Evolutionary conservation across 2,888 invertebrate genomes (phyloP).

Genomic region (Lissocephala sabroskyi): DNA sequence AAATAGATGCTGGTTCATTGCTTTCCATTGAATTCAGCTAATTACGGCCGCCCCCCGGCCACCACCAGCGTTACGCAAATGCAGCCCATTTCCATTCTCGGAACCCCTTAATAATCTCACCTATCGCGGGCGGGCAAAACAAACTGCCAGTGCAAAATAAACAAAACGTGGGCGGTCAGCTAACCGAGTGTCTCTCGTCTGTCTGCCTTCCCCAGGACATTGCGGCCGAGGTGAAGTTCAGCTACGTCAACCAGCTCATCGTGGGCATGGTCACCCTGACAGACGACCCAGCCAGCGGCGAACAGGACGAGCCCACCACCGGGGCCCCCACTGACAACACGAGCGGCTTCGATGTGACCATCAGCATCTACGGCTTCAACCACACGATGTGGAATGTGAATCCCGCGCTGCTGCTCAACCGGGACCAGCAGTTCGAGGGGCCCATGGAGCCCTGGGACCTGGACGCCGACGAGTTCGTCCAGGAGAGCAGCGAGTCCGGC

Average conservation of each 20-base stretch:
- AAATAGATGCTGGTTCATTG: too few relatives aligned
- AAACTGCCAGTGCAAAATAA: too few relatives aligned
- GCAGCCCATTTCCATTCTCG: too few relatives aligned
- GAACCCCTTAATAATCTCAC: too few relatives aligned
- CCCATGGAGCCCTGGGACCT: constrained; percentile 24
- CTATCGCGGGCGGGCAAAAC: too few relatives aligned
- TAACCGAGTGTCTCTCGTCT: too few relatives aligned
- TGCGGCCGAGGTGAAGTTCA: constrained; percentile 56
- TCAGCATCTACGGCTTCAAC: constrained; percentile 62
- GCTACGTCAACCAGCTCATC: constrained; percentile 52
- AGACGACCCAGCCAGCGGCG: neutral
- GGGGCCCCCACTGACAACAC: neutral
- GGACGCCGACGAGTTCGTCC: constrained; percentile 14
- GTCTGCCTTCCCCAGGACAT: too few relatives aligned
- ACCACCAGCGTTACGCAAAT: too few relatives aligned
- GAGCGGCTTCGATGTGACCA: constrained; percentile 47
- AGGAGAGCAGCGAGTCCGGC: neutral
- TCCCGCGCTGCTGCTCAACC: constrained; percentile 46
- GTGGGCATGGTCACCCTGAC: constrained; percentile 49
- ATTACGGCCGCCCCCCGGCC: too few relatives aligned
- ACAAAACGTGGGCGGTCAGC: too few relatives aligned
- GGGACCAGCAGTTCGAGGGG: constrained; percentile 52
- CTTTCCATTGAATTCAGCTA: too few relatives aligned
- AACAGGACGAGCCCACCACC: neutral
- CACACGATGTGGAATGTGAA: constrained; percentile 37